Conservation (phyloP, 1,140 invertebrate genomes). For the Chlorops oryzae region DNA sequence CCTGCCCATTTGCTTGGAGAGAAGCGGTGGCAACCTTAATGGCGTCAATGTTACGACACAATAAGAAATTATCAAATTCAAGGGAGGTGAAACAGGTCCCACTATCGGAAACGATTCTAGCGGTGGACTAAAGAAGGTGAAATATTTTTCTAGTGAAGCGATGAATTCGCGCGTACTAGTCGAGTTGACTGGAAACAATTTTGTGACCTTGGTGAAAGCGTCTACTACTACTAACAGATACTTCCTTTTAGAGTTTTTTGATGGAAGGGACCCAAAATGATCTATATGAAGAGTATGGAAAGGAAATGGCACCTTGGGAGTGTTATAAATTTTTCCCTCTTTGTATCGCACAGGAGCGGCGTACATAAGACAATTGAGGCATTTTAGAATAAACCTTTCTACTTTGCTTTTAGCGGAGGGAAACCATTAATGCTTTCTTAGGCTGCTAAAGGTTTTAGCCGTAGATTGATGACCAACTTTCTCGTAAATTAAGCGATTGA, state of each 20-base stretch:
- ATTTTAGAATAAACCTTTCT: too few species aligned
- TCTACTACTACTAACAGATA: not conserved
- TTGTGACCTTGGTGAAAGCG: not conserved
- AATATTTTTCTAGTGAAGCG: not conserved
- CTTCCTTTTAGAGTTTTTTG: too few species aligned
- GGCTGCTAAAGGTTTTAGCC: too few species aligned
- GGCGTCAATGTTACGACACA: not conserved
- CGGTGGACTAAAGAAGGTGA: not conserved
- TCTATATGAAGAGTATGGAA: not conserved
- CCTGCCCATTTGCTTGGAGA: constrained; percentile 1
- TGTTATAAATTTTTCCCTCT: too few species aligned
- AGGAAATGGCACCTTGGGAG: not conserved
- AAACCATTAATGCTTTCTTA: too few species aligned
- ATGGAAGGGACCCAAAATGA: too few species aligned
- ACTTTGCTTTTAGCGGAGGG: too few species aligned
- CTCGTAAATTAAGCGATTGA: not conserved
- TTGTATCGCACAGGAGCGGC: too few species aligned
- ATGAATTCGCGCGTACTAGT: not conserved
- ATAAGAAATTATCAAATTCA: not conserved
- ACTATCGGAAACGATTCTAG: not conserved
- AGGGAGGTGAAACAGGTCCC: not conserved
- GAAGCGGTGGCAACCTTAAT: not conserved
- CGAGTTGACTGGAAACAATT: not conserved
- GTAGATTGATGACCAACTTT: too few species aligned
- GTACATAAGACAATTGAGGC: too few species aligned